Evolutionary conservation across 2,113 vertebrate species (phyloP), one percentile per base, ranked within the genome.

Genomic region (Gadus chalcogrammus): DNA sequence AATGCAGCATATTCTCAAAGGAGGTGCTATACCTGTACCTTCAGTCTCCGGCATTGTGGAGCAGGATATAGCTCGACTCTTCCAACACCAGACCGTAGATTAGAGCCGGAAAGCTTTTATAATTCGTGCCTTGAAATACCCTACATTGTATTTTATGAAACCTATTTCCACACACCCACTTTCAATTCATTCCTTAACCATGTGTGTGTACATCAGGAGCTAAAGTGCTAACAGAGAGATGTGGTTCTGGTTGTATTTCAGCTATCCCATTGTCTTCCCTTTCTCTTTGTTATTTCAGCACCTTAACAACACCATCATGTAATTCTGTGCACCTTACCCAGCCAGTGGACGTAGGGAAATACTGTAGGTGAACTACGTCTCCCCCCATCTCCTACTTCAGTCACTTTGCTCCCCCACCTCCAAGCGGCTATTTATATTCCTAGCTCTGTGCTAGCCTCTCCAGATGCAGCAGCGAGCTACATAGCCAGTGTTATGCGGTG

Each of bases 201-300:
- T 73, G 84, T 76, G 1, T 48, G 4, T 73, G 79, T 84, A 79
- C 80, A 86, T 88, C 80, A 83, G 84, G 81, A 86, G 80, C 76
- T 84, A 83, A 79, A 88, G 82, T 80, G 82, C 86, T 86, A 83
- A 88, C 86, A 88, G 82, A 86, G 86, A 76, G 86, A 86, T 88
- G 79, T 70, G 60, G 79, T 48, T 48, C 7, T 75, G 67, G 71
- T 72, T 74, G 78, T 4, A 70, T 72, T 75, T 73, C 70, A 72
- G 69, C 31, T 74, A 65, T 17, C 65, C 58, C 63, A 55, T 66
- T 66, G 69, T 27, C 75, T 62, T 52, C 64, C 65, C 71, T 62
- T 63, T 65, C 66, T 61, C 67, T 64, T 61, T 69, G 66, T 79
- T 72, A 31, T 73, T 82, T 71, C 56, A 56, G 74, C 78, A 77